Conservation (phyloP, 2,888 invertebrate genomes). For the Scaptomyza parva region DNA sequence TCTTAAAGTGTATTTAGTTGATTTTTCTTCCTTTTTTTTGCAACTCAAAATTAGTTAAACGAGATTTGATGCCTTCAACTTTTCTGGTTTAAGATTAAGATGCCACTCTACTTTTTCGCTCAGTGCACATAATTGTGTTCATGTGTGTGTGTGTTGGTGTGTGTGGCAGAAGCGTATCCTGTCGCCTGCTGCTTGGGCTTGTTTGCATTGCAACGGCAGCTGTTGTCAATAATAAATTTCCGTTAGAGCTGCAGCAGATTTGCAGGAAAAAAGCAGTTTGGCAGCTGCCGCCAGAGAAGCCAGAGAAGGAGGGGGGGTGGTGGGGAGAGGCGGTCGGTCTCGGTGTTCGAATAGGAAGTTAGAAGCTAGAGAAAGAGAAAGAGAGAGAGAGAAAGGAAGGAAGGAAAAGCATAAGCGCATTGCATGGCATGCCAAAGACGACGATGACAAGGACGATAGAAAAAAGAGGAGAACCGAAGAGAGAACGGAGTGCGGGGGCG, state of each 20-base stretch:
- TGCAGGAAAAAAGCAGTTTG: constrained; percentile 43
- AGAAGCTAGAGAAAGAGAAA: constrained; percentile 3
- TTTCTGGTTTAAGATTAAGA: too few relatives aligned
- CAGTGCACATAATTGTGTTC: constrained; percentile 8
- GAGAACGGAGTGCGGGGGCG: constrained; percentile 7
- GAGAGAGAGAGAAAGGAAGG: constrained; percentile 41
- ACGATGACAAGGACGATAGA: constrained; percentile 33
- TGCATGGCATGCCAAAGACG: constrained; percentile 63
- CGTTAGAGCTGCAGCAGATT: constrained; percentile 80
- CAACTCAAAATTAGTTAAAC: too few relatives aligned
- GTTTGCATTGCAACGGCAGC: constrained; percentile 80
- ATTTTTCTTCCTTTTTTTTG: too few relatives aligned
- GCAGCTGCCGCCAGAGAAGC: constrained; percentile 2
- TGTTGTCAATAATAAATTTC: constrained; percentile 82
- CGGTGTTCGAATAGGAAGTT: not conserved
- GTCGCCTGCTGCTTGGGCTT: constrained; percentile 42
- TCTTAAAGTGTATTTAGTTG: too few relatives aligned
- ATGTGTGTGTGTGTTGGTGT: constrained; percentile 31
- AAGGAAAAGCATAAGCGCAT: constrained; percentile 78
- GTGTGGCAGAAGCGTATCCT: constrained; percentile 11
- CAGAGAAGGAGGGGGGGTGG: not conserved
- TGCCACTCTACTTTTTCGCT: not conserved
- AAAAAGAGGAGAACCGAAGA: not conserved
- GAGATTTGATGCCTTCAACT: too few relatives aligned
- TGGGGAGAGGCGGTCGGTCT: too few relatives aligned